These are phyloP conservation scores for Vireo griseus DNA, from an alignment of 2,797 vertebrate species.

Conservation along the genomic window DNA sequence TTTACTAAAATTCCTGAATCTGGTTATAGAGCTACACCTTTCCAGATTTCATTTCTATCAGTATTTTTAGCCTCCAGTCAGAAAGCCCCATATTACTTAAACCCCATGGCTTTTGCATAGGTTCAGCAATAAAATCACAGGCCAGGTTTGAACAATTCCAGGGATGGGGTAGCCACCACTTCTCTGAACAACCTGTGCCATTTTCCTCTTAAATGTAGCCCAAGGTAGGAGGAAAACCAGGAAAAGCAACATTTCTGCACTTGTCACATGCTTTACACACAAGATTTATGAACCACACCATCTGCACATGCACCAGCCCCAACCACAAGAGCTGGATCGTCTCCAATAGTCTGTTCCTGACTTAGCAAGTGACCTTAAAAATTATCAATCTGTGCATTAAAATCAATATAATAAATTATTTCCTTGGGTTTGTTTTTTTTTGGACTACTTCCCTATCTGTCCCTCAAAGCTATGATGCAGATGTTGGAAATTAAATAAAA, in stretches of 20 bases:
- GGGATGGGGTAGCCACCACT: not conserved
- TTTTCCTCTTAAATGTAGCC: not conserved
- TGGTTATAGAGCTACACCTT: not conserved
- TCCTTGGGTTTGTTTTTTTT: not conserved
- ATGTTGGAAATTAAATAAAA: not conserved
- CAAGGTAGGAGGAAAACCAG: not conserved
- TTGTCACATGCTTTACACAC: accelerated
- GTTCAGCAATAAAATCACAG: not conserved
- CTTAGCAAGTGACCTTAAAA: not conserved
- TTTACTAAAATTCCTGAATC: not conserved
- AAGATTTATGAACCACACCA: not conserved
- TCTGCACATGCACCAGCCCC: not conserved
- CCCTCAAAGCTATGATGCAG: not conserved
- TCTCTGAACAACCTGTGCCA: not conserved
- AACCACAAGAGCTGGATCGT: not conserved
- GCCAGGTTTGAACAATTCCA: not conserved
- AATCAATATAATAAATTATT: not conserved
- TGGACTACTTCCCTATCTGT: not conserved
- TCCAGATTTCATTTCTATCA: not conserved
- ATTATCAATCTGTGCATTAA: not conserved
- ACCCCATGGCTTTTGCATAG: not conserved
- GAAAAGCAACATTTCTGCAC: not conserved
- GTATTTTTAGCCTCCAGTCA: not conserved
- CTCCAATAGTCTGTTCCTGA: not conserved
- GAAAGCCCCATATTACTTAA: not conserved